phyloP scores from a whole-genome alignment of 2,113 vertebrate genomes.

The Romanogobio albipinnatus region DNA sequence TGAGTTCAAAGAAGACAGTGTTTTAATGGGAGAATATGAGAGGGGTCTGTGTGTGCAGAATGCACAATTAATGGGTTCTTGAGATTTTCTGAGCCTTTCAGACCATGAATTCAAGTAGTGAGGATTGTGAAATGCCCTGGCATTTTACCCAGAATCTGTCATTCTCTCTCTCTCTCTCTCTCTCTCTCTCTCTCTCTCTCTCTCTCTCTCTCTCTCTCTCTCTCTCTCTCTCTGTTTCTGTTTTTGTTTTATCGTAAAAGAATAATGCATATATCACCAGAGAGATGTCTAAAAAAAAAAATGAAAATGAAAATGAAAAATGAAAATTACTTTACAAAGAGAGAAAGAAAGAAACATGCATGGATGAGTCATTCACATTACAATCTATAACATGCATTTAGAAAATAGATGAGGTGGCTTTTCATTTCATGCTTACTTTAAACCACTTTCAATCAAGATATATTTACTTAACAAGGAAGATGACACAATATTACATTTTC shows the following conservation, averaged over 20 bases:
- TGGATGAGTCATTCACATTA: not conserved
- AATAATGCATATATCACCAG: not conserved
- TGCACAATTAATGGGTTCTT: constrained; percentile 22
- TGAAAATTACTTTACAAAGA: not conserved
- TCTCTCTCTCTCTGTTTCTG: no score
- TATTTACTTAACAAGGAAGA: not conserved
- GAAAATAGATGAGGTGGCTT: not conserved
- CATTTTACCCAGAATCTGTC: not conserved
- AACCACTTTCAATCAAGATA: not conserved
- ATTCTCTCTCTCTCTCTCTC: not conserved
- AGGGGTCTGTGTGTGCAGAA: constrained; percentile 10
- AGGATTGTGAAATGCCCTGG: not conserved
- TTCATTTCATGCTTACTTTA: not conserved
- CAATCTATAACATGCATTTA: not conserved
- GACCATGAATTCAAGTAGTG: constrained; percentile 10
- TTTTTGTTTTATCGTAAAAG: no score
- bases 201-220: no score
- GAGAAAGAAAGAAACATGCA: not conserved
- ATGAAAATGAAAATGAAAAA: no score
- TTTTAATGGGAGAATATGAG: not conserved
- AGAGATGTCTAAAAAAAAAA: not conserved
- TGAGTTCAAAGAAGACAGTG: constrained; percentile 15
- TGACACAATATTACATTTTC: not conserved
- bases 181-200: no score
- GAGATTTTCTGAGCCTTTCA: constrained; percentile 18